A percentile compares a stretch with the other conserved stretches of the same genome.
phyloP scores from a whole-genome alignment of 2,888 invertebrate species.

The Clunio marinus region DNA sequence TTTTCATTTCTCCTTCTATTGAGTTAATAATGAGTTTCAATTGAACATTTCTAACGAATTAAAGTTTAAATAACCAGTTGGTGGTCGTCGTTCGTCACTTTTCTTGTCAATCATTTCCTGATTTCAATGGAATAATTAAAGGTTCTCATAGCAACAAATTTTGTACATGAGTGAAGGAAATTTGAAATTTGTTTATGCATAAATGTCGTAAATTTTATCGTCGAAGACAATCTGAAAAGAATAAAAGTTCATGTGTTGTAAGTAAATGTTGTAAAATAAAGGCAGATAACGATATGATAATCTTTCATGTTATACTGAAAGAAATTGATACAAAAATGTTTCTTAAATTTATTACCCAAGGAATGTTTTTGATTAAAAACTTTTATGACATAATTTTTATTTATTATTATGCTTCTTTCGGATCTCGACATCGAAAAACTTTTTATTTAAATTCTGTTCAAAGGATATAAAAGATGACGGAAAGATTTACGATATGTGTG shows the following conservation, averaged over 20 bases:
- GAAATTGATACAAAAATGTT: background rate
- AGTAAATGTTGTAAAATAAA: background rate
- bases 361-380: conserved; percentile 1
- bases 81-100: conserved; percentile 29
- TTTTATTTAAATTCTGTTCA: conserved; percentile 4
- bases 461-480: conserved; percentile 5
- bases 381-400: conserved; percentile 23
- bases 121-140: background rate
- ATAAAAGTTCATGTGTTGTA: background rate
- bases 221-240: background rate
- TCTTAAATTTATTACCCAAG: background rate
- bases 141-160: too few species aligned
- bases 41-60: background rate
- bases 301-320: background rate
- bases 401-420: background rate
- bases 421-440: background rate
- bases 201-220: background rate
- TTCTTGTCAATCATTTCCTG: conserved; percentile 30
- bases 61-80: conserved; percentile 19
- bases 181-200: background rate
- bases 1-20: background rate
- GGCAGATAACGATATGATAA: conserved; percentile 19
- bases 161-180: background rate
- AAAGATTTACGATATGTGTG: background rate
- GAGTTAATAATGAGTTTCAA: conserved; percentile 20